A percentile compares a stretch with the other conserved stretches of the same genome.
phyloP scores from a whole-genome alignment of 2,113 vertebrate genomes.

The Festucalex cinctus region DNA sequence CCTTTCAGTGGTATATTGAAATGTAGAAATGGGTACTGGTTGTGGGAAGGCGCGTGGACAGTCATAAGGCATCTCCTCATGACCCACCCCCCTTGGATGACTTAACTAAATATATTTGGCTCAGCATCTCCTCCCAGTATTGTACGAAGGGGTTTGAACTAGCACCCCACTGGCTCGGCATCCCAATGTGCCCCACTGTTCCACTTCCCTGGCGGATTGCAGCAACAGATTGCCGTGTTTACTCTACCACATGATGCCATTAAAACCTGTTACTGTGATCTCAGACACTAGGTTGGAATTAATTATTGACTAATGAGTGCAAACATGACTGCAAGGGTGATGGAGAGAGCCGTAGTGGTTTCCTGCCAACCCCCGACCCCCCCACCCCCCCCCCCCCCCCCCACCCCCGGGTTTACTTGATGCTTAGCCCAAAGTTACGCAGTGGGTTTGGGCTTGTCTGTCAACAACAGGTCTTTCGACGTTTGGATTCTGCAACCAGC shows the following conservation, averaged over 20 bases:
- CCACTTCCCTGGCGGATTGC: constrained; percentile 65
- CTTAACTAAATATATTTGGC: constrained; percentile 72
- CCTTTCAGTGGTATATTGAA: constrained; percentile 62
- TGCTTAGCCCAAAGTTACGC: constrained; percentile 69
- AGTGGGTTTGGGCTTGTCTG: constrained; percentile 62
- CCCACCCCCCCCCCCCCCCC: constrained; percentile 40
- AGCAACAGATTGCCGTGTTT: constrained; percentile 75
- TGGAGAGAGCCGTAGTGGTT: constrained; percentile 40
- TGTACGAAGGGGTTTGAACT: constrained; percentile 63
- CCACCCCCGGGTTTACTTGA: constrained; percentile 51
- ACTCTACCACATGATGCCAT: constrained; percentile 74
- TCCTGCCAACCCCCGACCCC: too few relatives aligned
- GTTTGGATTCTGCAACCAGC: constrained; percentile 36
- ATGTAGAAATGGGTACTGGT: constrained; percentile 65
- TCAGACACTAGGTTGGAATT: constrained; percentile 69
- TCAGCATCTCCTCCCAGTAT: constrained; percentile 53
- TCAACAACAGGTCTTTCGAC: constrained; percentile 67
- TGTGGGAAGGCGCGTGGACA: constrained; percentile 66
- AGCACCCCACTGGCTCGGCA: constrained; percentile 62
- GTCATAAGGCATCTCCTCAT: constrained; percentile 72
- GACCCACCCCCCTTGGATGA: constrained; percentile 71
- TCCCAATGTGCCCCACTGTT: constrained; percentile 65
- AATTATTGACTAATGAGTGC: constrained; percentile 75
- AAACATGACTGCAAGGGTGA: constrained; percentile 57
- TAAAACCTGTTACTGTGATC: constrained; percentile 75